Percentiles rank a stretch among this genome's conserved stretches.
phyloP scores from a whole-genome alignment of 2,113 vertebrate genomes.

The Halichoeres trimaculatus region DNA sequence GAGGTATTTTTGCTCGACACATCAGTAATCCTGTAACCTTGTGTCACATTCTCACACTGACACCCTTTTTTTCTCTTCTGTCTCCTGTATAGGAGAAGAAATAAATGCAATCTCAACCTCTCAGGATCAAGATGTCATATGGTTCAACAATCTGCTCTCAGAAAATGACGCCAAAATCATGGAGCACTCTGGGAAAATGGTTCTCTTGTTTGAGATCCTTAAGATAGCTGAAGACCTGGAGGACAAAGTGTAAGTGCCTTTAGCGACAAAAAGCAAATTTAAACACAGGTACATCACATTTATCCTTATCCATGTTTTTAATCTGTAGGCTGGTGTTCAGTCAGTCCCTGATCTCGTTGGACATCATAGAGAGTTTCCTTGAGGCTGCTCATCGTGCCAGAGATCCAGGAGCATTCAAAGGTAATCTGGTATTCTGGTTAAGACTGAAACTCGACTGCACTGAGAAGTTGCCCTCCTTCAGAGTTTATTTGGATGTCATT shows the following conservation, averaged over 20 bases:
- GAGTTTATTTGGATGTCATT: too few relatives aligned
- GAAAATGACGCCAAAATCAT: conserved; percentile 88
- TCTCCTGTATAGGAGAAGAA: conserved; percentile 39
- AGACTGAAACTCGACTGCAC: not conserved
- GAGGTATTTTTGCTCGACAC: conserved; percentile 75
- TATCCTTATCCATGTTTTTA: conserved; percentile 19
- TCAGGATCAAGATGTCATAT: conserved; percentile 82
- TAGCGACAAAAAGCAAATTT: not conserved
- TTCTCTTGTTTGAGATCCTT: conserved; percentile 94
- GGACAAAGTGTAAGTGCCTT: conserved; percentile 92
- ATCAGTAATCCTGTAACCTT: not conserved
- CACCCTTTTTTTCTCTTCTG: not conserved
- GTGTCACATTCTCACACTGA: not conserved
- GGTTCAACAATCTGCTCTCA: conserved; percentile 91
- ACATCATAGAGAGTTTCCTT: conserved; percentile 95
- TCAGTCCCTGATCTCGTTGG: conserved; percentile 94
- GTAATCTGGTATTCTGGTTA: conserved; percentile 70
- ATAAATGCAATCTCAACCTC: conserved; percentile 71
- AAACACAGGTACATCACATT: not conserved
- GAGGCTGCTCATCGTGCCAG: conserved; percentile 85
- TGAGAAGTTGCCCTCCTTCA: too few relatives aligned
- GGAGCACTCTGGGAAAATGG: conserved; percentile 96
- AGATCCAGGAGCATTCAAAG: conserved; percentile 86
- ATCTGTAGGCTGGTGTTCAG: conserved; percentile 93
- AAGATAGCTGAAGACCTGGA: conserved; percentile 90